These are phyloP conservation scores for Onychomys torridus DNA, from an alignment of 2,797 vertebrate genomes.

Conservation along the genomic window DNA sequence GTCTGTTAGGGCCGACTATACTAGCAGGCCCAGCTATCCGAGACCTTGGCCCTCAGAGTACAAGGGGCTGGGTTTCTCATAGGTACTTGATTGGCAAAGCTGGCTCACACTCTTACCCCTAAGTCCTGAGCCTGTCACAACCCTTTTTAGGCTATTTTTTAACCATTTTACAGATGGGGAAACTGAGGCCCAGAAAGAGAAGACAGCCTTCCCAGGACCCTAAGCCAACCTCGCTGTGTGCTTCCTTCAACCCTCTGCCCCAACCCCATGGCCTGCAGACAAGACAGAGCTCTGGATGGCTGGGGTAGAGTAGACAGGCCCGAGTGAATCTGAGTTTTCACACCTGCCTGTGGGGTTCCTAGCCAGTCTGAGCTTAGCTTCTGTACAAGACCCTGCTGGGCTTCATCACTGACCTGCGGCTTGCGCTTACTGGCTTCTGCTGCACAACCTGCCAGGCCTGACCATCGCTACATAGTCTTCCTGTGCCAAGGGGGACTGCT, in stretches of 20 bases:
- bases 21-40: background rate
- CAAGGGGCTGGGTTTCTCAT: background rate
- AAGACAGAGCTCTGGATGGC: background rate
- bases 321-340: background rate
- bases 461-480: background rate
- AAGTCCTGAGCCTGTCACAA: background rate
- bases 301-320: background rate
- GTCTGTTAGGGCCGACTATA: background rate
- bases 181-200: conserved; percentile 14
- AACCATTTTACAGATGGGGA: background rate
- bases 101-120: background rate
- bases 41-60: background rate
- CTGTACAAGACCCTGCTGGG: background rate
- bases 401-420: background rate
- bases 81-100: background rate
- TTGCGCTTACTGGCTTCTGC: background rate
- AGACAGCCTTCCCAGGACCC: background rate
- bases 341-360: background rate
- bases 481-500: background rate
- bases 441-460: background rate
- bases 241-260: background rate
- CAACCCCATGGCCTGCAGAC: background rate
- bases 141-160: background rate
- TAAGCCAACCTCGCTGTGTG: background rate
- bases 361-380: background rate